These are phyloP conservation scores for Dasypogon diadema DNA, from an alignment of 2,888 invertebrate species.

Conservation along the genomic window DNA sequence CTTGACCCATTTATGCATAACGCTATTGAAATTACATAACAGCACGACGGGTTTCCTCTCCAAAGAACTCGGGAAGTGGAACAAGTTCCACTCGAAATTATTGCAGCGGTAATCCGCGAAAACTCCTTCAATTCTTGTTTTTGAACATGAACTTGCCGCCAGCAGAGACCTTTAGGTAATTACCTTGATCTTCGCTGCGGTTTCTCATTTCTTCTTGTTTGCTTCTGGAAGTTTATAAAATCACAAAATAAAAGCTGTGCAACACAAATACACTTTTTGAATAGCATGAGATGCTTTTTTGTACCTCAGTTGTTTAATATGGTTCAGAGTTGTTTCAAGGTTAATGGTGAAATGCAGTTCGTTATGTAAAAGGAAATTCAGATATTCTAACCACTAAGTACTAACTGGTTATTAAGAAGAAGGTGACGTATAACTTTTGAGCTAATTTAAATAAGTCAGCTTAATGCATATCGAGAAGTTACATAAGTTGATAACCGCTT, in stretches of 20 bases:
- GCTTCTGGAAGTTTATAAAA: neutral
- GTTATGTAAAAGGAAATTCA: neutral
- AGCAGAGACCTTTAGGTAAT: conserved; percentile 16
- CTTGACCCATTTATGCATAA: neutral
- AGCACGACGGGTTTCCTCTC: conserved; percentile 27
- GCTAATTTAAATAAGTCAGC: no score
- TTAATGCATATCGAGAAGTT: no score
- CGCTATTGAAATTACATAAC: conserved; percentile 35
- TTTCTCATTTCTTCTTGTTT: neutral
- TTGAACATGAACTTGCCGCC: conserved; percentile 36
- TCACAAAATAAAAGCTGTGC: neutral
- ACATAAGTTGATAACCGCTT: no score
- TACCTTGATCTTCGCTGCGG: conserved; percentile 33
- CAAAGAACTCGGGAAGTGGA: conserved; percentile 24
- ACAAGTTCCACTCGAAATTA: conserved; percentile 38
- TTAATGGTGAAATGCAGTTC: neutral
- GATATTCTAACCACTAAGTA: no score
- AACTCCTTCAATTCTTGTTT: conserved; percentile 27
- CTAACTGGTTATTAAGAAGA: no score
- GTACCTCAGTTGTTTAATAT: neutral
- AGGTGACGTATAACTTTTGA: no score
- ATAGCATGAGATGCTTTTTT: no score
- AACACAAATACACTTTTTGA: neutral
- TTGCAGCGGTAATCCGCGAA: neutral
- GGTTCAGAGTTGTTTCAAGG: neutral